These are phyloP conservation scores for Spinus olivaceus DNA, from an alignment of 2,797 vertebrate species.

Conservation along the genomic window DNA sequence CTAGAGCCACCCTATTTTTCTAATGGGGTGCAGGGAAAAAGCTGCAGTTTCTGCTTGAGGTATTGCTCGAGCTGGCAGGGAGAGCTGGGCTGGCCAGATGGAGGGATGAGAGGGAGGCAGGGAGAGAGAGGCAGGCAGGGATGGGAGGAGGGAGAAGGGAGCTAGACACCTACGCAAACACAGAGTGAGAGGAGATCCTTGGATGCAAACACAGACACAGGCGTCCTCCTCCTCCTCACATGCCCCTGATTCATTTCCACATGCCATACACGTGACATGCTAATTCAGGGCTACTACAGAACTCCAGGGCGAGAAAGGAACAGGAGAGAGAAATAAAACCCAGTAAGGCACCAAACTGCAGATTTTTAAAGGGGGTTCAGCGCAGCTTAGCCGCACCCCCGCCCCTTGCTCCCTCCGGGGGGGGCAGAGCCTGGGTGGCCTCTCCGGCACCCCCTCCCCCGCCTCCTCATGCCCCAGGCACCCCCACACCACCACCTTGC, in stretches of 20 bases:
- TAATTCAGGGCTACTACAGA: conserved; percentile 74
- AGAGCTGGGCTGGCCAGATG: conserved; percentile 60
- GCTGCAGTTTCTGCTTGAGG: conserved; percentile 53
- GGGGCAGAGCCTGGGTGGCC: background rate
- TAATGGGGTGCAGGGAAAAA: background rate
- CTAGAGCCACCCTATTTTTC: background rate
- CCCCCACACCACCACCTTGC: conserved; percentile 13
- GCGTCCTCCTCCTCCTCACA: conserved; percentile 66
- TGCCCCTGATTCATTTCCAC: conserved; percentile 74
- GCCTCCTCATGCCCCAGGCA: background rate
- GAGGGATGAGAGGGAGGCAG: conserved; percentile 49
- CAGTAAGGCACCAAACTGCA: conserved; percentile 16
- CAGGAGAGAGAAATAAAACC: conserved; percentile 34
- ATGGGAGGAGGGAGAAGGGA: conserved; percentile 53
- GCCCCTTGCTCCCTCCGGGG: background rate
- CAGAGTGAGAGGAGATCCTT: conserved; percentile 80
- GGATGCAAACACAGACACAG: conserved; percentile 72
- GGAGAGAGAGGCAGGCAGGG: conserved; percentile 46
- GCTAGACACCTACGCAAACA: conserved; percentile 75
- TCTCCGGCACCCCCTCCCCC: background rate
- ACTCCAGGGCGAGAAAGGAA: conserved; percentile 54
- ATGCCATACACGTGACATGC: conserved; percentile 73
- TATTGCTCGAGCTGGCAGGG: conserved; percentile 51
- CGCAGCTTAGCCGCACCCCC: background rate
- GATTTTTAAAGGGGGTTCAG: background rate